Evolutionary conservation across 2,888 invertebrate species (phyloP).

Genomic region (Dyspetes luteomarginatus): DNA sequence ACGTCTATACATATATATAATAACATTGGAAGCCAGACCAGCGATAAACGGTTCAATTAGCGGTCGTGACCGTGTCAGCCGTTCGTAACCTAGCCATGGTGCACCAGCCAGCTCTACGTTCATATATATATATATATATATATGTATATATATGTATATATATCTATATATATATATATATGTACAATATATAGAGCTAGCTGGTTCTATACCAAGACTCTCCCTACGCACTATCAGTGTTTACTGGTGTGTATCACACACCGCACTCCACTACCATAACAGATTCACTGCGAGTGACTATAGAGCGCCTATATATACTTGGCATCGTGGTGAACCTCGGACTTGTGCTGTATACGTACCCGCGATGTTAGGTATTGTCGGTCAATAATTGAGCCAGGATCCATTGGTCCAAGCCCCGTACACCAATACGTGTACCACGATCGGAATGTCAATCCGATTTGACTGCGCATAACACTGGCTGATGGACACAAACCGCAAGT

Average conservation of each 20-base stretch:
- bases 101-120: slow-evolving; percentile 26
- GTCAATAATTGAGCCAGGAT: slow-evolving; percentile 60
- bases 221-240: slow-evolving; percentile 32
- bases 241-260: slow-evolving; percentile 43
- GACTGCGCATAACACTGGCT: slow-evolving; percentile 29
- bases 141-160: too few species aligned
- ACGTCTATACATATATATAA: too few species aligned
- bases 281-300: slow-evolving; percentile 14
- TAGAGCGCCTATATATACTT: too few species aligned
- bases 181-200: too few species aligned
- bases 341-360: slow-evolving; percentile 58
- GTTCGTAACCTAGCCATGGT: slow-evolving; percentile 65
- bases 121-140: too few species aligned
- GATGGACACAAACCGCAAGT: background rate
- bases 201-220: slow-evolving; percentile 13
- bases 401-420: slow-evolving; percentile 37
- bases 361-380: slow-evolving; percentile 65
- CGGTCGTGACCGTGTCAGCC: slow-evolving; percentile 72
- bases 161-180: too few species aligned
- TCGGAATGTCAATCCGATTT: slow-evolving; percentile 56
- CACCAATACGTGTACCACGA: slow-evolving; percentile 40
- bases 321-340: slow-evolving; percentile 53
- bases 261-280: slow-evolving; percentile 45
- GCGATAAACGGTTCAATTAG: slow-evolving; percentile 74
- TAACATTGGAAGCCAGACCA: slow-evolving; percentile 62